Evolutionary conservation across 2,888 invertebrate genomes (phyloP).

Genomic region (Eupelmus urozonus): DNA sequence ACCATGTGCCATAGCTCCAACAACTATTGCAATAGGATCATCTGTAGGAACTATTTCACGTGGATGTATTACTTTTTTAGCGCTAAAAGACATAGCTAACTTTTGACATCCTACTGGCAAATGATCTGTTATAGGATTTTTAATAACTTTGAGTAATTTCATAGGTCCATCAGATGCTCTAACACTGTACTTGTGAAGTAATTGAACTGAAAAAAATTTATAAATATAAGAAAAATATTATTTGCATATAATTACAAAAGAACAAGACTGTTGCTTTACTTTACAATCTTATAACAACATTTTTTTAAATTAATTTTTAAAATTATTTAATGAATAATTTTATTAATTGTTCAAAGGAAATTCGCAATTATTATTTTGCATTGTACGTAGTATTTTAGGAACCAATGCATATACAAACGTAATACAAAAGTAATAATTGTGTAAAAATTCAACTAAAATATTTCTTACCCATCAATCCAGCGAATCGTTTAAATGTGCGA

Average conservation of each 20-base stretch:
- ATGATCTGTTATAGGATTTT: conserved; percentile 96
- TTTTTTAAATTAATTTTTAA: neutral
- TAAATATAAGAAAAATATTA: no score
- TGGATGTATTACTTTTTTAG: conserved; percentile 85
- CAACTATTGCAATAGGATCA: conserved; percentile 92
- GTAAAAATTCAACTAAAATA: conserved; percentile 69
- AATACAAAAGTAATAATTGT: no score
- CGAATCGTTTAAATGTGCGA: conserved; percentile 96
- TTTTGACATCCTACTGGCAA: conserved; percentile 96
- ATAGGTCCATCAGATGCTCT: conserved; percentile 93
- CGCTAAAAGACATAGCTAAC: conserved; percentile 92
- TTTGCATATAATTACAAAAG: no score
- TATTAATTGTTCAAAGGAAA: no score
- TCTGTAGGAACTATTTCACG: conserved; percentile 87
- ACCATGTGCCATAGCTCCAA: conserved; percentile 99
- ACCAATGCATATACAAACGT: no score
- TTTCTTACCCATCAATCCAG: conserved; percentile 92
- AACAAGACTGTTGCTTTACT: no score
- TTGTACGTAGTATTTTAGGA: no score
- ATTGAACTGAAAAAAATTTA: conserved; percentile 86
- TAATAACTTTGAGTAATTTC: conserved; percentile 95
- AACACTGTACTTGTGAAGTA: conserved; percentile 95
- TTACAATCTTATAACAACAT: neutral
- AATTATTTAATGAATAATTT: no score
- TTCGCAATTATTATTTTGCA: no score